phyloP scores from a whole-genome alignment of 53 echinoderm and acorn worm genomes.

The Temnopleurus reevesii region DNA sequence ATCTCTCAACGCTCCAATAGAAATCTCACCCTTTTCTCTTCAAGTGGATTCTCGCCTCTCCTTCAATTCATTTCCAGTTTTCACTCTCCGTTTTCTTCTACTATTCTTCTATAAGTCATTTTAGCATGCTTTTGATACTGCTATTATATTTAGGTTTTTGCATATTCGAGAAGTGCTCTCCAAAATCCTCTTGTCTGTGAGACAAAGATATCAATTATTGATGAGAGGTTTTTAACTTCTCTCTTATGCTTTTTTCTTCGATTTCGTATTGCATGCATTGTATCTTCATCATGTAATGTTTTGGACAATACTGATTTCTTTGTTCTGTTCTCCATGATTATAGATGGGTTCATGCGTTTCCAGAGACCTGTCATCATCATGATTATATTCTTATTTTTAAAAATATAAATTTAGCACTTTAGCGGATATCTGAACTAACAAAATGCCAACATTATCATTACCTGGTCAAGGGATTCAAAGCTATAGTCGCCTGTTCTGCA shows the following conservation, averaged over 20 bases:
- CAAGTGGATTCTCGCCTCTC: neutral
- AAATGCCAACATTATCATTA: no score
- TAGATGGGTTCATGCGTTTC: no score
- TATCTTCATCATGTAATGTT: neutral
- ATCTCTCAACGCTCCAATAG: neutral
- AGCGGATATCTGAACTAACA: no score
- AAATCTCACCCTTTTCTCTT: constrained; percentile 19
- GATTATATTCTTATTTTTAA: no score
- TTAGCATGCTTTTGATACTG: constrained; percentile 31
- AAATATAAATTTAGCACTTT: no score
- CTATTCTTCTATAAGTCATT: constrained; percentile 7
- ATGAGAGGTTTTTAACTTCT: neutral
- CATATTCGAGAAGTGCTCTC: neutral
- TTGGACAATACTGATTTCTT: neutral
- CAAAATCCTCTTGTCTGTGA: constrained; percentile 5
- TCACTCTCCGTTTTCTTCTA: neutral
- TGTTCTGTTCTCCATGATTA: neutral
- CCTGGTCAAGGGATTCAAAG: no score
- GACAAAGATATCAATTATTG: constrained; percentile 52
- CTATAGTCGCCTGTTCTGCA: no score
- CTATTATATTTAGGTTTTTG: constrained; percentile 26
- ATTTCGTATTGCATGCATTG: neutral
- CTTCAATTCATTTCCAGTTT: neutral
- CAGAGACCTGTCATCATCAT: no score
- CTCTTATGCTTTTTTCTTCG: neutral